A percentile compares a stretch with the other conserved stretches of the same genome.
Evolutionary conservation across 2,888 invertebrate genomes (phyloP).

Genomic region (Rhingia campestris): DNA sequence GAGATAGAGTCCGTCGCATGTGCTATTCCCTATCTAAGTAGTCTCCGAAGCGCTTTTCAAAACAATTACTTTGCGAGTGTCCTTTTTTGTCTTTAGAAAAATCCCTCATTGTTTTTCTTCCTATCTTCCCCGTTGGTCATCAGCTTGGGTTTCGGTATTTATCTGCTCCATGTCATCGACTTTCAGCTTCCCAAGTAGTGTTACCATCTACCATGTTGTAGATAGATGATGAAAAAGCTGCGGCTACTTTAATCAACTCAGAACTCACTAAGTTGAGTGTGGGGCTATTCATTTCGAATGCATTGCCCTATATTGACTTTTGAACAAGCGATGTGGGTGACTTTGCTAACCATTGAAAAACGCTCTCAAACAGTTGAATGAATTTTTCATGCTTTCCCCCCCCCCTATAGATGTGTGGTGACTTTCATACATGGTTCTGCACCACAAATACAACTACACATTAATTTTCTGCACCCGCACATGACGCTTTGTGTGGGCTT

Average conservation of each 20-base stretch:
- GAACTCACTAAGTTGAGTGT: constrained; percentile 33
- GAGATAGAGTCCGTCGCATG: constrained; percentile 22
- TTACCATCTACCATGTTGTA: background rate
- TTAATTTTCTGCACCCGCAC: constrained; percentile 1
- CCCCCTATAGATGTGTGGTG: constrained; percentile 7
- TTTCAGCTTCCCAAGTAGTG: constrained; percentile 31
- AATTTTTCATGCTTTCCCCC: constrained; percentile 65
- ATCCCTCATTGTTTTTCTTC: constrained; percentile 22
- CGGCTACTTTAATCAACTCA: constrained; percentile 69
- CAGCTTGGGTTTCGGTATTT: constrained; percentile 26
- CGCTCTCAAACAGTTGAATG: constrained; percentile 63
- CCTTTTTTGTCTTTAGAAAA: constrained; percentile 10
- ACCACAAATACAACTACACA: constrained; percentile 17
- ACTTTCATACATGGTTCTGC: background rate
- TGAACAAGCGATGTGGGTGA: constrained; percentile 62
- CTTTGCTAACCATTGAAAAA: constrained; percentile 57
- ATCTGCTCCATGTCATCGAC: constrained; percentile 57
- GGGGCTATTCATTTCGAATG: constrained; percentile 63
- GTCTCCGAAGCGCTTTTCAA: constrained; percentile 54
- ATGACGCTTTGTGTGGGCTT: background rate
- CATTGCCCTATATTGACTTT: constrained; percentile 69
- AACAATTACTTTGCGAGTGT: constrained; percentile 59
- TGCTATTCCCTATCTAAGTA: constrained; percentile 25
- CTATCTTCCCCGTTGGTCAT: background rate
- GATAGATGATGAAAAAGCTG: constrained; percentile 47